These are phyloP conservation scores for Ridgeia piscesae DNA, from an alignment of 1,140 invertebrate species.

Conservation along the genomic window DNA sequence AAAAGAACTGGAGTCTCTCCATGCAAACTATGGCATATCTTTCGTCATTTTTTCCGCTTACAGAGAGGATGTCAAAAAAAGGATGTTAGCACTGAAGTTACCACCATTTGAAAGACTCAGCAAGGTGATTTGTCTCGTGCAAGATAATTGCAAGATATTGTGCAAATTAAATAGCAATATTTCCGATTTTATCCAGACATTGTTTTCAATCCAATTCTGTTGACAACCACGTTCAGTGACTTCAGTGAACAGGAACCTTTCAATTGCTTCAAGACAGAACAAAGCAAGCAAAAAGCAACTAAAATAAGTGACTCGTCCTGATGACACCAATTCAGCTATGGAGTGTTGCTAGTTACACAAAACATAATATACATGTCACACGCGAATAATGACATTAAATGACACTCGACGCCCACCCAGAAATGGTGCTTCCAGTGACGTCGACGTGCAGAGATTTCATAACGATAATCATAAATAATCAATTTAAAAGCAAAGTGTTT, in stretches of 20 bases:
- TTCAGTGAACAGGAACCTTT: not conserved
- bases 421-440: not conserved
- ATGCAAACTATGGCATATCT: not conserved
- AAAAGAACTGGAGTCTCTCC: not conserved
- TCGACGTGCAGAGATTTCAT: not conserved
- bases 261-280: not conserved
- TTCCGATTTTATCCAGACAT: not conserved
- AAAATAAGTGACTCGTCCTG: not conserved
- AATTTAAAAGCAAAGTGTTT: not conserved
- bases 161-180: not conserved
- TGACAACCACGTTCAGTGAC: not conserved
- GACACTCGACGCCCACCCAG: not conserved
- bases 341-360: not conserved
- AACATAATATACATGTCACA: not conserved
- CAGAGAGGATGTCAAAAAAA: not conserved
- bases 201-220: not conserved
- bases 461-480: not conserved
- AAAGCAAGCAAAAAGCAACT: not conserved
- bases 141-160: not conserved
- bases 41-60: not conserved
- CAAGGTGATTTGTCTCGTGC: not conserved
- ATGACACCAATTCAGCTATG: not conserved
- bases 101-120: not conserved
- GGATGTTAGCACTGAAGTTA: not conserved
- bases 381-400: not conserved